Base-by-base conservation (phyloP, 2,888 invertebrate species). In the Barypeithes pellucidus region DNA sequence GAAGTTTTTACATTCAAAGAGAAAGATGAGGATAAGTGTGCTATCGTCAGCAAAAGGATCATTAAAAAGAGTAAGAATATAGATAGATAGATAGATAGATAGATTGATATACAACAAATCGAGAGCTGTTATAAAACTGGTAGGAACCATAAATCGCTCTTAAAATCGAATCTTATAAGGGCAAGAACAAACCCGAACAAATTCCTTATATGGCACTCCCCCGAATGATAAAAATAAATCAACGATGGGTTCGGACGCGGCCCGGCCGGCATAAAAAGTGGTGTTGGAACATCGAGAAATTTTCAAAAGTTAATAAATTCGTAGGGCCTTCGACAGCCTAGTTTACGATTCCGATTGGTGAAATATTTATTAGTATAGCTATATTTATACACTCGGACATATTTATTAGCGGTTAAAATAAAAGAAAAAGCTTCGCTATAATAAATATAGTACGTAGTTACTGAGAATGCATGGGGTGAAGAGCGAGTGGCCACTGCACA, bases 391-490 rank as follows among this genome's bases (percentile, higher is more conserved):
- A 77, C 74, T 72, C 81, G 76, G 85, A 85, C 85, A 84, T 85
- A 84, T 85, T 85, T 85, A 86, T 86, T 85, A 84, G 84, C 80
- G 80, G 81, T 78, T 82, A 82, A 84, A 84, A 85, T 84, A 85
- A 85, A 85, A 84, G 83, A 85, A 85, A 85, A 76, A 75, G 47
- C 33, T 9, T 67, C 67, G 70, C 71, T 43, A 67, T 68, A 76
- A 76, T 76, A 76, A 76, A 76, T 76, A 76, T 76, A 67, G 71
- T 65, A 63, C 57, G 76, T 65, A 61, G 73, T 76, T 76, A 76
- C 70, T 65, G 75, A 65, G 76, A 73, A 71, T 66, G 72, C 76
- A 70, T 75, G 75, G 57, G 61, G 73, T 61, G 75, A 74, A 67
- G 70, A 33, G 4, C 16, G 60, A 57, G 33, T 41, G 67, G 67